Evolutionary conservation across 2,888 invertebrate species (phyloP), one percentile per base, ranked within the genome.

Genomic region (Polyommatus icarus): DNA sequence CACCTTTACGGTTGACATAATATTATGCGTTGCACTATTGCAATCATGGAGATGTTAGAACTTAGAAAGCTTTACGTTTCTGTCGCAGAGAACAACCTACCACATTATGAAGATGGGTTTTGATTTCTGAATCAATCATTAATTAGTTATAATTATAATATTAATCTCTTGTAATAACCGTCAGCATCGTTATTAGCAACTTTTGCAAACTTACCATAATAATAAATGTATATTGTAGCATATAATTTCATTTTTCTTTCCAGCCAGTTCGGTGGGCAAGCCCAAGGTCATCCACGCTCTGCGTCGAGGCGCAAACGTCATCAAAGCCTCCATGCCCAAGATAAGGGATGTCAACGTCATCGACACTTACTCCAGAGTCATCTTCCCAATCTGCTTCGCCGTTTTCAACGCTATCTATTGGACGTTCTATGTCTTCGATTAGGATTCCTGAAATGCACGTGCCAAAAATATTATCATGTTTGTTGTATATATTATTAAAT

Each of bases 331-430:
- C 54, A 96, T 98, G 95, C 98, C 98, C n/a, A 97, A 97, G 92
- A 98, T 99, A 83, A 97, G 98, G 85, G 99, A 99, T 91, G 99
- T 99, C 80, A 99, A 99, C 90, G 96, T 99, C 83, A 99, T 99
- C 86, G 99, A 99, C 93, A 99, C 99, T 86, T 99, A 99, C 90
- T 99, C 99, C 57, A 95, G 99, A 83, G 96, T 99, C 85, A 95
- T 99, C 81, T 99, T 99, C 90, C 99, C 99, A 0, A 97, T 99
- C 81, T 97, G 99, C 84, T 99, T 99, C 90, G 96, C 99, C 86
- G 94, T 99, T 83, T 99, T 99, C 94, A 99, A 99, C 90, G 96
- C 97, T 67, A 96, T 98, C 83, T 99, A 99, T 90, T 99, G 99
- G 99, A 96, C 97, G 84, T 99, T 99, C 92, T 98, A 98, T 89